Conservation (phyloP, 2,888 invertebrate species). For the Ligdia adustata region DNA sequence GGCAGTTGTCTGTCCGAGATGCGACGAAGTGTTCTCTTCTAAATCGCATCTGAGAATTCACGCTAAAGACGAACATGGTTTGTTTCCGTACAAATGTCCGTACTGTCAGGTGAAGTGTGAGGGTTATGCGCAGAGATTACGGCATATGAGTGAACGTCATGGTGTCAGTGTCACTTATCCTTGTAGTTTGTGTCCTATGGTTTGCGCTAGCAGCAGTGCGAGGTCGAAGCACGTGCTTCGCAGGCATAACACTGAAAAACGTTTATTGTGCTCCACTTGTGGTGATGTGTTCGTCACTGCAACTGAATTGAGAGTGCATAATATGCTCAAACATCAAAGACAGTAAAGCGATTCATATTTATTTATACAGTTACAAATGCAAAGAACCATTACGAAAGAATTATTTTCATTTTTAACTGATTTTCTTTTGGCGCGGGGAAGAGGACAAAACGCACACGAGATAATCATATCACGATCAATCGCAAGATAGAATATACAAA, state of each 20-base stretch:
- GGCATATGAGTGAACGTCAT: not conserved
- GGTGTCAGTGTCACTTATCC: not conserved
- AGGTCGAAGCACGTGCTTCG: conserved; percentile 42
- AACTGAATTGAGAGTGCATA: not conserved
- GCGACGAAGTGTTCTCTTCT: conserved; percentile 4
- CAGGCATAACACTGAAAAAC: not conserved
- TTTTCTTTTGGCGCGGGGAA: too few relatives aligned
- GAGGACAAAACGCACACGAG: too few relatives aligned
- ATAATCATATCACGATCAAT: too few relatives aligned
- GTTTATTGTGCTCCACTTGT: not conserved
- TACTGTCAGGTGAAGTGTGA: not conserved
- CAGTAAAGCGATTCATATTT: too few relatives aligned
- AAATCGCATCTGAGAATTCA: not conserved
- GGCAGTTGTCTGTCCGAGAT: not conserved
- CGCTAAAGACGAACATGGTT: not conserved
- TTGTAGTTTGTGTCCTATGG: not conserved
- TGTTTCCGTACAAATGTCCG: conserved; percentile 1
- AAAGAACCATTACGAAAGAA: too few relatives aligned
- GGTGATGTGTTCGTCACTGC: not conserved
- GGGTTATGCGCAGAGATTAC: not conserved
- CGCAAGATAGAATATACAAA: too few relatives aligned
- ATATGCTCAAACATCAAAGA: not conserved
- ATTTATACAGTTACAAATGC: too few relatives aligned
- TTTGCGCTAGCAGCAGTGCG: not conserved
- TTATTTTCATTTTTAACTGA: too few relatives aligned